These are phyloP conservation scores for Onchidella celtica DNA, from an alignment of 2,888 invertebrate species.

Conservation along the genomic window DNA sequence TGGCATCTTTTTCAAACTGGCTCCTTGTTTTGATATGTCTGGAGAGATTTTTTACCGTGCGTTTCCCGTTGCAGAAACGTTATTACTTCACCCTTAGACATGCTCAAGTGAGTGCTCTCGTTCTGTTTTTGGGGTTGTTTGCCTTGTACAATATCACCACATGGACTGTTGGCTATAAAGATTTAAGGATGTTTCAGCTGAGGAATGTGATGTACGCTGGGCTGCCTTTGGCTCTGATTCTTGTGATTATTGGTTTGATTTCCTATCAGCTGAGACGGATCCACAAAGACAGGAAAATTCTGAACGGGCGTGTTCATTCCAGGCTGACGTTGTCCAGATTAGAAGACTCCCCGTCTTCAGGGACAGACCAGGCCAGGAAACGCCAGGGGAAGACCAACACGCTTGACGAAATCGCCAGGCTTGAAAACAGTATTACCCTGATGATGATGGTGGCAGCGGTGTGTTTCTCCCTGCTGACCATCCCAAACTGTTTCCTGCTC, in stretches of 20 bases:
- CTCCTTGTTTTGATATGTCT: slow-evolving; percentile 34
- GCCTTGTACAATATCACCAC: slow-evolving; percentile 5
- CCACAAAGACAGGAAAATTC: slow-evolving; percentile 17
- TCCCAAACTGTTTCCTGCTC: slow-evolving; percentile 34
- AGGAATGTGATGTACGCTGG: slow-evolving; percentile 34
- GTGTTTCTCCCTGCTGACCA: slow-evolving; percentile 28
- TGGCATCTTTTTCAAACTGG: slow-evolving; percentile 39
- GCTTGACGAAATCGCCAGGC: slow-evolving; percentile 30
- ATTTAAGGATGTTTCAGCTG: slow-evolving; percentile 3
- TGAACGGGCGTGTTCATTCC: slow-evolving; percentile 9
- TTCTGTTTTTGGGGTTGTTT: not conserved
- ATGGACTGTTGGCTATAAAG: slow-evolving; percentile 22
- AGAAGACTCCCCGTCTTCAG: not conserved
- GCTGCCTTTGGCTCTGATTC: slow-evolving; percentile 28
- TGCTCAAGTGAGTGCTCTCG: slow-evolving; percentile 22
- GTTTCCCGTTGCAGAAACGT: slow-evolving; percentile 37
- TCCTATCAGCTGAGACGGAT: slow-evolving; percentile 24
- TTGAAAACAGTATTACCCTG: slow-evolving; percentile 44
- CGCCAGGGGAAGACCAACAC: not conserved
- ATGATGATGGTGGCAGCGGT: slow-evolving; percentile 42
- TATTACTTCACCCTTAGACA: slow-evolving; percentile 30
- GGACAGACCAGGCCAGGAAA: not conserved
- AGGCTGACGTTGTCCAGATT: not conserved
- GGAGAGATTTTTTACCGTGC: slow-evolving; percentile 34
- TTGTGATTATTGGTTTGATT: slow-evolving; percentile 24